Evolutionary conservation across 2,797 vertebrate genomes (phyloP).

Genomic region (Bradypodion ventrale): DNA sequence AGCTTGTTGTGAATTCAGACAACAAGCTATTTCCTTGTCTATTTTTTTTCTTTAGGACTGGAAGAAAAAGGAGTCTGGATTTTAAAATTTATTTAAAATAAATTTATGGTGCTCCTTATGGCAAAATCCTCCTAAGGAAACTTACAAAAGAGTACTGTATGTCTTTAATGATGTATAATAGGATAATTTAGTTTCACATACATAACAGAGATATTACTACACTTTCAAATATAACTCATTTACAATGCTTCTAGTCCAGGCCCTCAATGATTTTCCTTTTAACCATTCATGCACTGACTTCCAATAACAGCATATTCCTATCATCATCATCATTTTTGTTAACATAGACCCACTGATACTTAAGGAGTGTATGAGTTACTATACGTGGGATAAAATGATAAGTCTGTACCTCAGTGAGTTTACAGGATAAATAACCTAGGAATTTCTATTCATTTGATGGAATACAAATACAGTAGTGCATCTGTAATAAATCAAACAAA

Average conservation of each 20-base stretch:
- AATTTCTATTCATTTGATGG: background rate
- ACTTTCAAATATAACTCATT: background rate
- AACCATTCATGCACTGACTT: background rate
- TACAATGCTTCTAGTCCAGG: background rate
- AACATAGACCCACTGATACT: background rate
- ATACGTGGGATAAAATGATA: background rate
- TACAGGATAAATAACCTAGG: background rate
- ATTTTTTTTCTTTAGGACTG: background rate
- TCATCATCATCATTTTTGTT: background rate
- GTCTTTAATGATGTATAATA: too few species aligned
- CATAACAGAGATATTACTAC: too few species aligned
- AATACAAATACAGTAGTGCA: background rate
- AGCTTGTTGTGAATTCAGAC: background rate
- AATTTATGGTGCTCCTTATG: background rate
- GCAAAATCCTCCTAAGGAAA: background rate
- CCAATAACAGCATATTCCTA: background rate
- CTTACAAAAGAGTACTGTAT: background rate
- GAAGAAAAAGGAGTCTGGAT: background rate
- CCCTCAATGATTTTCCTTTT: background rate
- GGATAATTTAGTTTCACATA: too few species aligned
- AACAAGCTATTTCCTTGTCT: slow-evolving; percentile 7
- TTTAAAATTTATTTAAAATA: background rate
- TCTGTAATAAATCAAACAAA: background rate
- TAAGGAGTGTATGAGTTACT: background rate
- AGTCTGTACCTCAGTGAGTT: background rate